Conservation (phyloP, 2,113 vertebrate genomes). For the Marcusenius ussheri region DNA sequence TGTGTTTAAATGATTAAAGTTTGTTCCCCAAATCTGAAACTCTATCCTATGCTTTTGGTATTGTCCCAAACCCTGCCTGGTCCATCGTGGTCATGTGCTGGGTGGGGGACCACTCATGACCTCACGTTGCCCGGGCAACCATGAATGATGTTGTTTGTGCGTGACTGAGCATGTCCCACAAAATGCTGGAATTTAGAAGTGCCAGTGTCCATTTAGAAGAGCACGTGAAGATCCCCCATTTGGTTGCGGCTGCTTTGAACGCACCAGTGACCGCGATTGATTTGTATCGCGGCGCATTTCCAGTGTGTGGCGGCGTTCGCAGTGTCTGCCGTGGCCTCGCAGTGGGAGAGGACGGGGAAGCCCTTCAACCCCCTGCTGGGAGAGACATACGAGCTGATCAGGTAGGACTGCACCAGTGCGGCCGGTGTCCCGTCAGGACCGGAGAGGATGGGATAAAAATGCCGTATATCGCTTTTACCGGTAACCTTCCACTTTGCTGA, state of each 20-base stretch:
- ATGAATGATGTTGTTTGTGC: no score
- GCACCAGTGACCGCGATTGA: neutral
- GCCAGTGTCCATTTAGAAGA: neutral
- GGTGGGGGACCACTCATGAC: neutral
- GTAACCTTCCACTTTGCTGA: neutral
- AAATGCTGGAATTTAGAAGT: neutral
- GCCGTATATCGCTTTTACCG: no score
- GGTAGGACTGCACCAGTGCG: conserved; percentile 54
- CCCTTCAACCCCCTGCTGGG: conserved; percentile 94
- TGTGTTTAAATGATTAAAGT: neutral
- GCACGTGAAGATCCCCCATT: neutral
- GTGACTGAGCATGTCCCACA: neutral
- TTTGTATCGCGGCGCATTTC: neutral
- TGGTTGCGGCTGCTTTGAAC: neutral
- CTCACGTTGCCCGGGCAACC: neutral
- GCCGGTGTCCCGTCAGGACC: neutral
- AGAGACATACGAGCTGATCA: conserved; percentile 89
- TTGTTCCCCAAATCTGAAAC: neutral
- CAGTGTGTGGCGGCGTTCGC: conserved; percentile 94
- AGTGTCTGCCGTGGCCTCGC: conserved; percentile 92
- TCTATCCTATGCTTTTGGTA: neutral
- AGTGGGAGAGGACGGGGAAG: conserved; percentile 96
- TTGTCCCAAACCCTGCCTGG: neutral
- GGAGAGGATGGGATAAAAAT: neutral
- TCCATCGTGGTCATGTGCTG: neutral